Evolutionary conservation across 2,888 invertebrate genomes (phyloP), one percentile per base, ranked within the genome.

Genomic region (Julus scandinavius): DNA sequence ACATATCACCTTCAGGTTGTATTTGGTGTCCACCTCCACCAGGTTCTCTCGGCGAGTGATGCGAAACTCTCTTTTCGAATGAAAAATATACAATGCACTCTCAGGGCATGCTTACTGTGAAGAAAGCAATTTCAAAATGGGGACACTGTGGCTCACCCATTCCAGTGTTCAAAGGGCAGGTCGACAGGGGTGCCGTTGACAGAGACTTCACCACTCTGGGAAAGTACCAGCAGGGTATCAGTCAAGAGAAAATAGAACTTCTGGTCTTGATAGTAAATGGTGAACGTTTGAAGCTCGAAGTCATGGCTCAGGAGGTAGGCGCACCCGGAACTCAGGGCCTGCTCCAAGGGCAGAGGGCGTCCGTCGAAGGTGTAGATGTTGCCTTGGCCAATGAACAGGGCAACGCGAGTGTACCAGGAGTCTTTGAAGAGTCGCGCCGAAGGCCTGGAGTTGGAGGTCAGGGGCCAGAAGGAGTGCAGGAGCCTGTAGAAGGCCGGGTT

Each of bases 301-400:
- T 85, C 85, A 40, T 85, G 85, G 29, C 85, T 85, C 7, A 85
- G 85, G 6, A 85, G 85, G 45, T 85, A 85, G 3, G 40, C 40
- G 40, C 85, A 85, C 38, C n/a, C 85, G 45, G 85, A 17, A n/a
- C 45, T 85, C 41, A 40, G 17, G 40, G 1, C 7, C 41, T 40
- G 15, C 45, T 40, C 85, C 85, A 85, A 40, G 40, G 13, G 45
- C 4, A 85, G 41, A 6, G 40, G 85, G 40, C 85, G 85, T 7
- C 85, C 85, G 7, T 85, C 85, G 40, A 85, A 85, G 40, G 85
- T 85, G 85, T 85, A 85, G 40, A 85, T 13, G 85, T 38, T 85
- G 17, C 85, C 85, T 38, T 41, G 45, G n/a, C 45, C 45, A 15
- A 40, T n/a, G n/a, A 85, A 85, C 17, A 85, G 85, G 17, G 85